A percentile compares a stretch with the other conserved stretches of the same genome.
phyloP scores from a whole-genome alignment of 64 coral and sea anemone genomes.

The Stichodactyla helianthus region DNA sequence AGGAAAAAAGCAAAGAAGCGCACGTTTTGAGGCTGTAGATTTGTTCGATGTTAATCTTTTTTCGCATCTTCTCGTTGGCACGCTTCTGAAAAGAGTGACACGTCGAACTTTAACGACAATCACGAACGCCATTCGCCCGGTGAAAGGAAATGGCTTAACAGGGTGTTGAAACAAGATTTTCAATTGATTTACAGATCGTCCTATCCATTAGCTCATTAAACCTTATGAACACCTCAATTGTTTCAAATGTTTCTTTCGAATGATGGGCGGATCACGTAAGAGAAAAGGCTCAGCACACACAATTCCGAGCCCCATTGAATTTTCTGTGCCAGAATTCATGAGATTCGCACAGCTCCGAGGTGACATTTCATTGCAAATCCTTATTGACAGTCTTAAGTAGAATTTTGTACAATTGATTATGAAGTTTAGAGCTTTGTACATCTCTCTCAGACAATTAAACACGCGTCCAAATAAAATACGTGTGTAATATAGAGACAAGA shows the following conservation, averaged over 20 bases:
- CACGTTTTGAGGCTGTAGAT: constrained; percentile 1
- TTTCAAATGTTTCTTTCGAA: background rate
- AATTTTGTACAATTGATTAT: background rate
- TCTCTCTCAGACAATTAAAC: background rate
- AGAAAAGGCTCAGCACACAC: background rate
- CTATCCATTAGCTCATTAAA: constrained; percentile 2
- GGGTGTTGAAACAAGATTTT: constrained; percentile 21
- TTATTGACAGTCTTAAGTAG: constrained; percentile 12
- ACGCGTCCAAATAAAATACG: background rate
- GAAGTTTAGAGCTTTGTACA: background rate
- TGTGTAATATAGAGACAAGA: background rate
- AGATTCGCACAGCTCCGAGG: background rate
- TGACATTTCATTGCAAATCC: constrained; percentile 13
- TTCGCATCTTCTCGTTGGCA: constrained; percentile 5
- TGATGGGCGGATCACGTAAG: background rate
- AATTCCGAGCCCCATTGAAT: background rate
- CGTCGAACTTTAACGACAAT: background rate
- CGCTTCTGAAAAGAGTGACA: background rate
- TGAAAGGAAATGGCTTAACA: constrained; percentile 13
- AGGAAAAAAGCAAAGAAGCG: background rate
- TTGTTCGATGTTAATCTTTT: background rate
- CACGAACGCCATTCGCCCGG: background rate
- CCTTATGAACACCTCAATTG: background rate
- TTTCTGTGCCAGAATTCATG: background rate
- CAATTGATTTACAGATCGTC: constrained; percentile 13